Base-by-base conservation (phyloP, 2,113 vertebrate species). In the Butorides virescens region DNA sequence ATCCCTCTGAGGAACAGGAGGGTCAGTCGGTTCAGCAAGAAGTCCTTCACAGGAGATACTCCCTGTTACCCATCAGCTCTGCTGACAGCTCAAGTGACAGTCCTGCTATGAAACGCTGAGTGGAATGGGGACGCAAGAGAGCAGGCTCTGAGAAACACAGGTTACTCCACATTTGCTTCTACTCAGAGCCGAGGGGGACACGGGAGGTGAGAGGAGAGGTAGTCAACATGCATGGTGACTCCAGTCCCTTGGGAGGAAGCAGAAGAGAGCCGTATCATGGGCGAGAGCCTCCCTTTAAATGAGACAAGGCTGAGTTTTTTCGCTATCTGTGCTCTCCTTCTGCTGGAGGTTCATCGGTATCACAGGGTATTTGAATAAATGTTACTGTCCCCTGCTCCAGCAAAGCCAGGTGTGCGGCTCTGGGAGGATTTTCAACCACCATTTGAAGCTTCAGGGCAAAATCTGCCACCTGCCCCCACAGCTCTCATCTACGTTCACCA, bases 331-430 rank as follows among this genome's bases (percentile, higher is more conserved):
- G 19, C 49, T 42, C 49, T 49, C 18, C 17, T 11, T 26, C 26
- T 63, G 11, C 11, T 9, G 3, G 50, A 15, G 59, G 44, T 18
- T 37, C 15, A 1, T 18, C 7, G 3, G 39, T 23, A 20, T 22
- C 5, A 4, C 52, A 14, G 26, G 36, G 36, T 19, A 34, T 7
- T 4, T 9, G 20, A 61, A 32, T 25, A 67, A 68, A 34, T 3
- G 19, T 26, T 20, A 34, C 21, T 2, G 1, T 30, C 8, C 8
- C 19, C 36, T 2, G 2, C 52, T 10, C 10, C 7, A 0, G 9
- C 13, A 76, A 88, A 88, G 9, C 18, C 3, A 0, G 3, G 3
- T 52, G 32, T 1, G 0, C 5, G 3, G 30, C 53, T 63, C 4
- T 26, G 26, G 56, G 39, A 62, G 29, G 68, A 50, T 87, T 93